Percentiles rank a stretch among this genome's conserved stretches.
phyloP scores from a whole-genome alignment of 2,888 invertebrate genomes.

The Eudasyphora cyanicolor region DNA sequence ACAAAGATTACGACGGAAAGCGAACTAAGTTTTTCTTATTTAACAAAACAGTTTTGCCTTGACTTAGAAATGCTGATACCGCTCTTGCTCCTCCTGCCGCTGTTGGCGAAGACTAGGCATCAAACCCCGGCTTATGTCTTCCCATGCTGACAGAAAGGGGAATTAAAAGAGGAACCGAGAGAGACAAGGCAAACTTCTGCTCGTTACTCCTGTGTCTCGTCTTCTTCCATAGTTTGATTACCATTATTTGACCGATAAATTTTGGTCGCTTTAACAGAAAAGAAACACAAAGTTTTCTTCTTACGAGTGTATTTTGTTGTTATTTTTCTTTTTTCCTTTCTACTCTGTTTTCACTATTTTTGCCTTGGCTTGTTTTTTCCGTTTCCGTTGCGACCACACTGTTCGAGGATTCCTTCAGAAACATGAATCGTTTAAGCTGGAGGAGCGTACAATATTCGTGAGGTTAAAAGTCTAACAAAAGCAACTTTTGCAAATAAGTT shows the following conservation, averaged over 20 bases:
- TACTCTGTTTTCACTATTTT: background rate
- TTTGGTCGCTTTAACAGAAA: background rate
- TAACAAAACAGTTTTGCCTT: no score
- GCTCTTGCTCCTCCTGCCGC: background rate
- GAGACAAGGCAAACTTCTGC: background rate
- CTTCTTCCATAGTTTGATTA: slow-evolving; percentile 22
- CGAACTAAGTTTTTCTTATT: background rate
- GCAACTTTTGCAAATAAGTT: slow-evolving; percentile 21
- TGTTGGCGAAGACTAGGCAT: background rate
- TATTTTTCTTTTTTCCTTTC: background rate
- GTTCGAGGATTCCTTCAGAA: background rate
- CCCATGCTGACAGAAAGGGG: background rate
- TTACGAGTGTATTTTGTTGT: background rate
- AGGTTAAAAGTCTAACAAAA: slow-evolving; percentile 25
- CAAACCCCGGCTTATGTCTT: background rate
- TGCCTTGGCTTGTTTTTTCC: background rate
- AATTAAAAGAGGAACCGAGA: background rate
- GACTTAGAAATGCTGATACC: no score
- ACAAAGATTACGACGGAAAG: slow-evolving; percentile 14
- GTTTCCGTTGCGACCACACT: background rate
- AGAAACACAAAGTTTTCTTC: background rate
- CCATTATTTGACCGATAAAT: slow-evolving; percentile 29
- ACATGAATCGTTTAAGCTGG: background rate
- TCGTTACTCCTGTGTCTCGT: background rate
- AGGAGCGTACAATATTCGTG: background rate